Base-by-base conservation (phyloP, 92 coral and sea anemone genomes). In the Zoanthus gigantus region DNA sequence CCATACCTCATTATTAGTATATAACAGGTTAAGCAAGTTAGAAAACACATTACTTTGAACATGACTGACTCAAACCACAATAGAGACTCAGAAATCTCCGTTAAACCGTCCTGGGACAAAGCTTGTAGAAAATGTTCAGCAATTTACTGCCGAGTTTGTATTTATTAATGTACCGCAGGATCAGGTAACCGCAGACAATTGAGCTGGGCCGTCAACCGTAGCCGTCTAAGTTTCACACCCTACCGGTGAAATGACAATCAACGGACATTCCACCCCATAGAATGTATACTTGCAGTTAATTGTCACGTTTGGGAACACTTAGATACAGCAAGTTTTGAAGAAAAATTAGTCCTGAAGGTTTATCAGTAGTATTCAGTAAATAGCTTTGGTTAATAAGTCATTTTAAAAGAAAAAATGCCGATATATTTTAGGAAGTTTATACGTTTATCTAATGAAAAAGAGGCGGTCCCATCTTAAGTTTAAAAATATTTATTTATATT, bases 101-200 rank as follows among this genome's bases (percentile, higher is more conserved):
- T 67, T n/a, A 45, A 34, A 44, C 85, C 63, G 85, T 81, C 65
- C 85, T 63, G 53, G 45, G 13, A 53, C 85, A 81, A 34, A 58
- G 85, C 75, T 81, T 66, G 85, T 81, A 13, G 83, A 78, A 46
- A 28, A 32, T 67, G 73, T 65, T 18, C 11, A n/a, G 28, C 57
- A 23, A 46, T 63, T 1, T 45, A 81, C 74, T 44, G 60, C 61
- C 18, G 65, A 34, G 23, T 46, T 45, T 61, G 73, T 81, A 81
- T 81, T 81, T 81, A 81, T 81, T 65, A 81, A 81, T 75, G 23
- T 56, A 54, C 13, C 1, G 69, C 32, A 63, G 30, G 85, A 63
- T 47, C 73, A 18, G 6, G 7, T 79, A 79, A 79, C 85, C 85
- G 63, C 76, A 81, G 85, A 81, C 85, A 66, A 67, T 67, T 48